phyloP scores from a whole-genome alignment of 2,113 vertebrate species.

The Psilopogon haemacephalus region DNA sequence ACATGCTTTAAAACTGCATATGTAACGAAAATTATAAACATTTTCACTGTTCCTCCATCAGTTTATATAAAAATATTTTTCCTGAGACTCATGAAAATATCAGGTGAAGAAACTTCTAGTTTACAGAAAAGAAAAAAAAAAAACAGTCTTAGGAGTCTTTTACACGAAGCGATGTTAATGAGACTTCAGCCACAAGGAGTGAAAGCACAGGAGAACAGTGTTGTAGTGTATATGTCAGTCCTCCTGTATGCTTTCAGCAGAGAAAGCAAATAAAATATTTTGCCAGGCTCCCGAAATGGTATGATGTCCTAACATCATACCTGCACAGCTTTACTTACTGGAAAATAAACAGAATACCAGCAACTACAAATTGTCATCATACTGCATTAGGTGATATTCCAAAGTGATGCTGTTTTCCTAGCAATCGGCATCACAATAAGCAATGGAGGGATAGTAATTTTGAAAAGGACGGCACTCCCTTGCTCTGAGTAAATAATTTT shows the following conservation, averaged over 20 bases:
- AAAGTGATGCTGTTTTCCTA: background rate
- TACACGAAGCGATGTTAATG: constrained; percentile 27
- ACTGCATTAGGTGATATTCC: background rate
- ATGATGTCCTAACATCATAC: background rate
- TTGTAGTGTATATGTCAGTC: constrained; percentile 34
- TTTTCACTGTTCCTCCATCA: background rate
- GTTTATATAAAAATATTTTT: background rate
- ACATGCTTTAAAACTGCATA: background rate
- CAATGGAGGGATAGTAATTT: background rate
- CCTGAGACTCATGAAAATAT: background rate
- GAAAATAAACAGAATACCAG: background rate
- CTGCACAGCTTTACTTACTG: background rate
- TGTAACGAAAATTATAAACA: background rate
- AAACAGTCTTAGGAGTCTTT: constrained; percentile 13
- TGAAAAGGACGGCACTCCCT: background rate
- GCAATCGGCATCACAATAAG: background rate
- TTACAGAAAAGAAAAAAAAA: background rate
- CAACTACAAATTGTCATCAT: background rate
- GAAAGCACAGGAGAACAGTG: constrained; percentile 33
- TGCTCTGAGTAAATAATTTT: background rate
- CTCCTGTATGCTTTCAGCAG: background rate
- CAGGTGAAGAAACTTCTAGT: background rate
- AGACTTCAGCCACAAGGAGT: background rate
- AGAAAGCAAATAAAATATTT: constrained; percentile 59
- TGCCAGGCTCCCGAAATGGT: constrained; percentile 16